Evolutionary conservation across 2,113 vertebrate species (phyloP), one percentile per base, ranked within the genome.

Genomic region (Microcebus griseorufus): DNA sequence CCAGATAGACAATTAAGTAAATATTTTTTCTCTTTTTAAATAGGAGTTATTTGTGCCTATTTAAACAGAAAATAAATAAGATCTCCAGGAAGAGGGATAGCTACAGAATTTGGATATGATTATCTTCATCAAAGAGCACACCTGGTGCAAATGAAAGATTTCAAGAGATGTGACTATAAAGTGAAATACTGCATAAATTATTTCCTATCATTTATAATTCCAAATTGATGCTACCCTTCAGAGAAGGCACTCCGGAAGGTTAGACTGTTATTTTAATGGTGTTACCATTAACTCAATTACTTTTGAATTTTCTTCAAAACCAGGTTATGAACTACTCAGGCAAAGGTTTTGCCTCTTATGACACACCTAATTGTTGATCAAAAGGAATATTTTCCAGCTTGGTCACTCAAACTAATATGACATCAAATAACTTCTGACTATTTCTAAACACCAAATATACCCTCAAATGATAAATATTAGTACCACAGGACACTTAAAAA

Each of bases 41-140:
- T 39, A 84, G 2, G 29, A 58, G 5, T 86, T 93, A 55, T 39
- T 42, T 4, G 6, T 88, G 7, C 20, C 55, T 55, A 88, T 16
- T 93, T 88, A 88, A 96, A 81, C 25, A 83, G 42, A 90, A 37
- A 85, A 93, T 48, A 78, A 83, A 65, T 34, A 86, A 73, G 48
- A 80, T 75, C 51, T 91, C 39, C 3, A 87, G 27, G 25, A 6
- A 94, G 18, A 62, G 37, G 13, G 9, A 48, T 0, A 82, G 27
- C 4, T 76, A 62, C 53, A 62, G 60, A 91, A 88, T 94, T 45
- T 94, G 39, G 34, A 23, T 69, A 62, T 72, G 42, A 67, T 37
- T 32, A 78, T 83, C 23, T 83, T 69, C 14, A 51, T 78, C 42
- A 72, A 94, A 82, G 42, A 83, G 7, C 89, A 70, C 62, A 83